Evolutionary conservation across 2,888 invertebrate genomes (phyloP).

Genomic region (Xanthorhoe designata): DNA sequence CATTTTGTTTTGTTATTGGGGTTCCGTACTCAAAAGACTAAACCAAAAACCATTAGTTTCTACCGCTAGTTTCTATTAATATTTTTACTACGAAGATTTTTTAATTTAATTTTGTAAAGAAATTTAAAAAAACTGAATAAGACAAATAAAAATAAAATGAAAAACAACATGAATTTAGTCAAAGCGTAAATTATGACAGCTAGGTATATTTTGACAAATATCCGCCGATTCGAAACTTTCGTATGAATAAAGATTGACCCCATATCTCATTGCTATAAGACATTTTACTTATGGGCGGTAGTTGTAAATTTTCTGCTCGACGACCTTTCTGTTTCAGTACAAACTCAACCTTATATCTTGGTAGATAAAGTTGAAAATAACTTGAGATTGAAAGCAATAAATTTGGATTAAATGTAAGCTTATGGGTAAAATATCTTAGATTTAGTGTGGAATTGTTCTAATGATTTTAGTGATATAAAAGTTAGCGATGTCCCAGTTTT

Average conservation of each 20-base stretch:
- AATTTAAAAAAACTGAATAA: too few species aligned
- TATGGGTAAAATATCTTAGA: conserved; percentile 42
- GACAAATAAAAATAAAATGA: too few species aligned
- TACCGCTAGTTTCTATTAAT: too few species aligned
- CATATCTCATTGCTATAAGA: conserved; percentile 71
- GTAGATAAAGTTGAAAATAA: conserved; percentile 25
- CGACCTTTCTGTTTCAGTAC: conserved; percentile 31
- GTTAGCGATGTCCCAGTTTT: conserved; percentile 16
- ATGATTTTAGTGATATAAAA: conserved; percentile 38
- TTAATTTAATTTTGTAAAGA: too few species aligned
- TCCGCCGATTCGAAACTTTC: conserved; percentile 54
- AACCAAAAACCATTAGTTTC: too few species aligned
- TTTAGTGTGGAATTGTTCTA: conserved; percentile 40
- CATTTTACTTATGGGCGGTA: conserved; percentile 72
- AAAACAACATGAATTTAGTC: too few species aligned
- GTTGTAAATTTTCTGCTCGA: conserved; percentile 70
- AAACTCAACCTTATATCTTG: conserved; percentile 30
- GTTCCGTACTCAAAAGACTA: not conserved
- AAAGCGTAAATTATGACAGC: not conserved
- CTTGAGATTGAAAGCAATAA: conserved; percentile 32
- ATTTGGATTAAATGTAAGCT: conserved; percentile 46
- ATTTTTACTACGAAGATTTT: too few species aligned
- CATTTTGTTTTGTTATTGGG: conserved; percentile 14
- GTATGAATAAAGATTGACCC: conserved; percentile 73
- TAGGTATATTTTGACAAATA: conserved; percentile 66